Percentiles rank a stretch among this genome's conserved stretches.
Evolutionary conservation across 2,113 vertebrate genomes (phyloP).

Genomic region (Alethe diademata): DNA sequence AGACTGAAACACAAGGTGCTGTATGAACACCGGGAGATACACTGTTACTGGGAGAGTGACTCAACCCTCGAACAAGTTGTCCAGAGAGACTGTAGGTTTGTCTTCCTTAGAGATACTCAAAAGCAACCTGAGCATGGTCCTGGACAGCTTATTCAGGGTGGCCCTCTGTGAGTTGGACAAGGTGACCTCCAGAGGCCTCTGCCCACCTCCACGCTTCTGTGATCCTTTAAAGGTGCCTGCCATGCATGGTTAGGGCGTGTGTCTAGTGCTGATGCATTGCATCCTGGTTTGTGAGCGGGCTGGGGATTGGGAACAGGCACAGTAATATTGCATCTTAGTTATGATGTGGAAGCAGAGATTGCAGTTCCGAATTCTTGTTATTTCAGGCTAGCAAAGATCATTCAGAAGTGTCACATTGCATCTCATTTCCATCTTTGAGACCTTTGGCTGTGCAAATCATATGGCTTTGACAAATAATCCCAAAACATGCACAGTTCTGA

Average conservation of each 20-base stretch:
- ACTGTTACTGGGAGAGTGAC: not conserved
- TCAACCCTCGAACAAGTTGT: rapidly evolving
- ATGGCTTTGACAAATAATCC: not conserved
- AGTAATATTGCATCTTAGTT: not conserved
- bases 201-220: not conserved
- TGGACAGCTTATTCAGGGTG: not conserved
- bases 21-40: not conserved
- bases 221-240: not conserved
- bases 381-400: not conserved
- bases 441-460: not conserved
- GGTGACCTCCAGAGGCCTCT: not conserved
- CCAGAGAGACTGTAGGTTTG: not conserved
- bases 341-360: not conserved
- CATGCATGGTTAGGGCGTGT: rapidly evolving
- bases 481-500: rapidly evolving
- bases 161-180: not conserved
- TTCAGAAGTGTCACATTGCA: not conserved
- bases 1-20: not conserved
- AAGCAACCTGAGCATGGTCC: not conserved
- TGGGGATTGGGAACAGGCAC: not conserved
- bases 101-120: not conserved
- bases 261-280: not conserved
- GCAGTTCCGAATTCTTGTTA: not conserved
- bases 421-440: not conserved
- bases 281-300: not conserved